A percentile compares a stretch with the other conserved stretches of the same genome.
Conservation (phyloP, 1,140 invertebrate genomes). For the Drosophila guanche region DNA sequence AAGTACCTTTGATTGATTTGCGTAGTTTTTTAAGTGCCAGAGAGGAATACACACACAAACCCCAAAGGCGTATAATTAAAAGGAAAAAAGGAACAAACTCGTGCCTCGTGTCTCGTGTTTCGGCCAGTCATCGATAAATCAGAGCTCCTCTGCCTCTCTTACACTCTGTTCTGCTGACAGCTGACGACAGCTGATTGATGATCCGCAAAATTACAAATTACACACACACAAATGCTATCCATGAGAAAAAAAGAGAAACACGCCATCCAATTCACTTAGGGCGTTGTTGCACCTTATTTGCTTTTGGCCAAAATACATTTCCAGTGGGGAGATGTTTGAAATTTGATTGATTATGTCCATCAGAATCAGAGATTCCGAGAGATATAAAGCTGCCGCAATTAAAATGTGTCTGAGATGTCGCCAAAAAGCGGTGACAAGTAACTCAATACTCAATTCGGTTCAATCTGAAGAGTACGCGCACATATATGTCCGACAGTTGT, state of each 20-base stretch:
- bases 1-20: too few relatives aligned
- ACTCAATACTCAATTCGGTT: too few relatives aligned
- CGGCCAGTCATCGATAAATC: constrained; percentile 76
- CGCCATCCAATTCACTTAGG: constrained; percentile 62
- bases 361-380: not conserved
- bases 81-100: constrained; percentile 52
- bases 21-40: too few relatives aligned
- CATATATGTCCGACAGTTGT: constrained; percentile 2
- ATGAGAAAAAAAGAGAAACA: not conserved
- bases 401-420: constrained; percentile 10
- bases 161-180: constrained; percentile 35
- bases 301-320: constrained; percentile 33
- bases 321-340: not conserved
- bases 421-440: too few relatives aligned
- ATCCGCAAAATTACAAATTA: constrained; percentile 80
- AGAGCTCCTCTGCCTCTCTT: constrained; percentile 35
- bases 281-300: constrained; percentile 66
- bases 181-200: constrained; percentile 76
- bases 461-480: too few relatives aligned
- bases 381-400: constrained; percentile 15
- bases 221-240: constrained; percentile 71
- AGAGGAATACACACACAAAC: too few relatives aligned
- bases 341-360: constrained; percentile 63
- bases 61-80: constrained; percentile 72
- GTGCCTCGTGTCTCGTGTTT: constrained; percentile 43